Evolutionary conservation across 2,797 vertebrate species (phyloP).

Genomic region (Halcyon badia): DNA sequence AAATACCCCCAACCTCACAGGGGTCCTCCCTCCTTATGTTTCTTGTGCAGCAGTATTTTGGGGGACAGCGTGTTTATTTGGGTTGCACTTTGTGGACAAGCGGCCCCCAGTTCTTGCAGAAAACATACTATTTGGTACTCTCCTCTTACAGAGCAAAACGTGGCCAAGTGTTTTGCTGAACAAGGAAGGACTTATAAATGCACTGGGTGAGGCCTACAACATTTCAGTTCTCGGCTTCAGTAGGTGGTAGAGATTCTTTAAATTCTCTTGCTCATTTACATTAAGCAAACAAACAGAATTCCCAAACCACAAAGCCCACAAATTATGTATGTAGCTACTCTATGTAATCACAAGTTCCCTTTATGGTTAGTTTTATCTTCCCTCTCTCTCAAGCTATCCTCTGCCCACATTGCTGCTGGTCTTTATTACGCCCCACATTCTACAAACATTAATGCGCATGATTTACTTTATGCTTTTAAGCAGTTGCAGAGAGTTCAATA

Average conservation of each 20-base stretch:
- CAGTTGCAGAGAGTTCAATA: slow-evolving; percentile 11
- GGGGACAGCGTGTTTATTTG: background rate
- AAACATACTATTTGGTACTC: background rate
- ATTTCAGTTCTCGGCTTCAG: background rate
- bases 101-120: background rate
- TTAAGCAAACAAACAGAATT: slow-evolving; percentile 61
- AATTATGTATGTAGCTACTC: background rate
- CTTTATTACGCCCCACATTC: slow-evolving; percentile 3
- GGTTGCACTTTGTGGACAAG: background rate
- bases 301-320: background rate
- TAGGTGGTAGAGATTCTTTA: slow-evolving; percentile 37
- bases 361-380: slow-evolving; percentile 22
- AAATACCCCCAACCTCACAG: background rate
- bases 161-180: slow-evolving; percentile 26
- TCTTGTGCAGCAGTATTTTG: background rate
- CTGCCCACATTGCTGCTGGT: background rate
- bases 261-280: slow-evolving; percentile 52
- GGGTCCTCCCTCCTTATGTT: background rate
- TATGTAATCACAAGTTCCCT: slow-evolving; percentile 19
- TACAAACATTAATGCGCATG: background rate
- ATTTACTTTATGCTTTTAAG: slow-evolving; percentile 43
- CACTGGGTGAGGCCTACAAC: background rate
- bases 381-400: slow-evolving; percentile 1
- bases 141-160: background rate
- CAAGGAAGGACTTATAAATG: background rate